Percentiles rank a stretch among this genome's conserved stretches.
These are phyloP conservation scores for Athetis lepigone DNA, from an alignment of 2,888 invertebrate genomes.

Conservation along the genomic window DNA sequence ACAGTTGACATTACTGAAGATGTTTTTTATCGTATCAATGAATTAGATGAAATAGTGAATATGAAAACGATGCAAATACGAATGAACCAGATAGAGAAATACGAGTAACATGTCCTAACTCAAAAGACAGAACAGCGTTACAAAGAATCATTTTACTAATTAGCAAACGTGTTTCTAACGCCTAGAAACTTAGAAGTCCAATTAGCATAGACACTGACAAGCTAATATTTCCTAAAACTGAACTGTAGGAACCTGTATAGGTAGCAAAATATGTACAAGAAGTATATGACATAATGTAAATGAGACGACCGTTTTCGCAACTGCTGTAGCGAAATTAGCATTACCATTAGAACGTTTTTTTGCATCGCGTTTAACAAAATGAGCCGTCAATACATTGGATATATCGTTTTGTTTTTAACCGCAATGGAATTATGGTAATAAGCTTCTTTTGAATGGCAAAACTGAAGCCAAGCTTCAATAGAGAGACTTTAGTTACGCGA, in stretches of 20 bases:
- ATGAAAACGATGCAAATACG: too few species aligned
- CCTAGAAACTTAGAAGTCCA: slow-evolving; percentile 62
- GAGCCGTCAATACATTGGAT: slow-evolving; percentile 76
- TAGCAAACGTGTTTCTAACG: slow-evolving; percentile 57
- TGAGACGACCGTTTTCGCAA: slow-evolving; percentile 81
- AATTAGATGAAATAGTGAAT: background rate
- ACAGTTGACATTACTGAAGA: too few species aligned
- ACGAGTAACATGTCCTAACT: slow-evolving; percentile 17
- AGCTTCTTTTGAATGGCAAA: slow-evolving; percentile 62
- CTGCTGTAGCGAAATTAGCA: slow-evolving; percentile 80
- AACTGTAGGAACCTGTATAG: slow-evolving; percentile 71
- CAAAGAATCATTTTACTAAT: slow-evolving; percentile 61
- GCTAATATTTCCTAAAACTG: slow-evolving; percentile 70
- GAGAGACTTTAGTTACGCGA: slow-evolving; percentile 25
- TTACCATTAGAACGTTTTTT: slow-evolving; percentile 83
- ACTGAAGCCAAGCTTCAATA: slow-evolving; percentile 39
- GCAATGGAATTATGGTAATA: slow-evolving; percentile 62
- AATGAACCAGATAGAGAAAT: too few species aligned
- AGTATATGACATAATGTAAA: slow-evolving; percentile 86
- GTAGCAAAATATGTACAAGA: slow-evolving; percentile 85
- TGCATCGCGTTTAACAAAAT: slow-evolving; percentile 74
- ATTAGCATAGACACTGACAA: slow-evolving; percentile 63
- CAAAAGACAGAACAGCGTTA: slow-evolving; percentile 42
- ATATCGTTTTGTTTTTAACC: slow-evolving; percentile 65
- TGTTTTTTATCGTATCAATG: too few species aligned